Base-by-base conservation (phyloP, 2,888 invertebrate genomes). In the Tetramorium bicarinatum region DNA sequence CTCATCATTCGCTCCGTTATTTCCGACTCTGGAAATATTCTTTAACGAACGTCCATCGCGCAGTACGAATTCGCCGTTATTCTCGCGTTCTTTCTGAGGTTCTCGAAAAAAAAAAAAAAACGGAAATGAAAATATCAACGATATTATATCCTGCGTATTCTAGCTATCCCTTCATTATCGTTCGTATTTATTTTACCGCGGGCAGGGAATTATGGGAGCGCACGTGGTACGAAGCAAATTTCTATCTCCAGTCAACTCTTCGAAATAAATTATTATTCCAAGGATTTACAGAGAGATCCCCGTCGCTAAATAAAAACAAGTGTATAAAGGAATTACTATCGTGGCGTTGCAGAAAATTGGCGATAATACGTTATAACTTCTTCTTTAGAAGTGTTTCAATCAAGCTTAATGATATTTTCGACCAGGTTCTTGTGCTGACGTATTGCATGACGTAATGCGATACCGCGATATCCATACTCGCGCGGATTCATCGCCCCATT, bases 1-100 rank as follows among this genome's bases (percentile, higher is more conserved):
- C 59, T 44, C 62, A 81, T 83, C 83, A 82, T 89, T 89, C 83
- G 79, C 72, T 64, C 82, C 79, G 85, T 89, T 88, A 82, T 59
- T 80, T 75, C 69, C 83, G 75, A 54, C 81, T 82, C 84, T 81
- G 84, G 82, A 87, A 89, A 87, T 84, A 3, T 72, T 67, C n/a
- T 56, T 67, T 62, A 84, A 85, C 79, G 80, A 85, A 82, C 61
- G 75, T 38, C 47, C 66, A 81, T 71, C 76, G 56, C 54, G 64
- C 6, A 18, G 77, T 38, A 21, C n/a, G 41, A 18, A 66, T 69
- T 79, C 34, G 56, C 15, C 54, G 44, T 79, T 79, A 79, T 71
- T 47, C 34, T 8, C 44, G 29, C 21, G 69, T 13, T 3, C 21
- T 38, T 72, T 56, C 21, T 18, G 8, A 79, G 21, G 18, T 59